phyloP scores from a whole-genome alignment of 2,797 vertebrate genomes.

The Fratercula arctica region DNA sequence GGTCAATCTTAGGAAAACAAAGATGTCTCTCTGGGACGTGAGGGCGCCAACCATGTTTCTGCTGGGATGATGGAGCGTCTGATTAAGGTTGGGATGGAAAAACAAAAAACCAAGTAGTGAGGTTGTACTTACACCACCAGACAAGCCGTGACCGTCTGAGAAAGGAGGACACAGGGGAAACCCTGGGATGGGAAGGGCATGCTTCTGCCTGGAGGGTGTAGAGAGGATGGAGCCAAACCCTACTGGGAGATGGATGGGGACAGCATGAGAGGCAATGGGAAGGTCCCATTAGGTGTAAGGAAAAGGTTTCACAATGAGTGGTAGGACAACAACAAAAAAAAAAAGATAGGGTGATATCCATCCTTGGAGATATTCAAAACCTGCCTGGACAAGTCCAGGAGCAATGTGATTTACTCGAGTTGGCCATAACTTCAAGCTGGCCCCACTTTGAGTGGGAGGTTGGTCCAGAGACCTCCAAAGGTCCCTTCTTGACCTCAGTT shows the following conservation, averaged over 20 bases:
- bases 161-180: neutral
- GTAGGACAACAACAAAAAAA: neutral
- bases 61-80: neutral
- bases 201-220: neutral
- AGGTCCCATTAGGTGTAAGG: neutral
- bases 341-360: neutral
- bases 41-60: neutral
- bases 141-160: neutral
- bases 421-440: neutral
- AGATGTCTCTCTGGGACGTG: neutral
- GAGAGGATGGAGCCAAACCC: neutral
- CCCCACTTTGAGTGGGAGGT: accelerated
- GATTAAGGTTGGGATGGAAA: neutral
- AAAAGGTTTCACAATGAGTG: neutral
- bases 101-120: neutral
- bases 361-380: neutral
- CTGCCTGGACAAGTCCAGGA: neutral
- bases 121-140: neutral
- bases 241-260: neutral
- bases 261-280: accelerated
- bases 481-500: neutral
- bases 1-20: conserved; percentile 21
- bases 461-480: neutral
- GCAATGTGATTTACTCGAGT: neutral
- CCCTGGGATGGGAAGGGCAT: neutral